phyloP scores from a whole-genome alignment of 2,888 invertebrate genomes.

The Poecilus cupreus region DNA sequence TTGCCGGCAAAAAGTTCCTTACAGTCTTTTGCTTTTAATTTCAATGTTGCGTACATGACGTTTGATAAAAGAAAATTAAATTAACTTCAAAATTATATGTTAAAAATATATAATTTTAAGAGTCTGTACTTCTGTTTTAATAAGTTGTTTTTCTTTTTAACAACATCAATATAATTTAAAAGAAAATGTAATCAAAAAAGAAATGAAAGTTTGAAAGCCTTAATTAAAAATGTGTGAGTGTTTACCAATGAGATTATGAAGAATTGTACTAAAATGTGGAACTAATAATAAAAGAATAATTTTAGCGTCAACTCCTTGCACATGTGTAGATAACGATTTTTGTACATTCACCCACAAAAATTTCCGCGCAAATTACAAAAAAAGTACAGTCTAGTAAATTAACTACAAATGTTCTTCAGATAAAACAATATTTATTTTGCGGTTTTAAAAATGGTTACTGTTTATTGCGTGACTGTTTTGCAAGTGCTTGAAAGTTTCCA shows the following conservation, averaged over 20 bases:
- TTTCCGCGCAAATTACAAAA: background rate
- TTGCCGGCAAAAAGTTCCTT: background rate
- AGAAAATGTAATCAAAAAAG: slow-evolving; percentile 28
- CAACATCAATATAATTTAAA: background rate
- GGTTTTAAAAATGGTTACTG: background rate
- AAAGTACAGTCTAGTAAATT: background rate
- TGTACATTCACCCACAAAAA: slow-evolving; percentile 2
- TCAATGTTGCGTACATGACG: background rate
- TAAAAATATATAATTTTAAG: background rate
- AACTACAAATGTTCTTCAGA: background rate
- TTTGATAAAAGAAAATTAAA: slow-evolving; percentile 11
- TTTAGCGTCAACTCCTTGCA: background rate
- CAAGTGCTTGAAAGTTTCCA: background rate
- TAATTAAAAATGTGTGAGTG: slow-evolving; percentile 10
- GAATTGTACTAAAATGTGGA: background rate
- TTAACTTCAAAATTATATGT: too few species aligned
- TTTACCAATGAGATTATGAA: background rate
- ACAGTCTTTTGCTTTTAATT: slow-evolving; percentile 5
- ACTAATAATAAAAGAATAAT: background rate
- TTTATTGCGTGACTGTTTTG: background rate
- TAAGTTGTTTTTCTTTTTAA: background rate
- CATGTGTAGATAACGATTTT: slow-evolving; percentile 16
- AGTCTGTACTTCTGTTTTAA: background rate
- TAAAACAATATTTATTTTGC: background rate
- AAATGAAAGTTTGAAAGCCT: background rate